A percentile compares a stretch with the other conserved stretches of the same genome.
Evolutionary conservation across 2,797 vertebrate species (phyloP).

Genomic region (Muscicapa comitata): DNA sequence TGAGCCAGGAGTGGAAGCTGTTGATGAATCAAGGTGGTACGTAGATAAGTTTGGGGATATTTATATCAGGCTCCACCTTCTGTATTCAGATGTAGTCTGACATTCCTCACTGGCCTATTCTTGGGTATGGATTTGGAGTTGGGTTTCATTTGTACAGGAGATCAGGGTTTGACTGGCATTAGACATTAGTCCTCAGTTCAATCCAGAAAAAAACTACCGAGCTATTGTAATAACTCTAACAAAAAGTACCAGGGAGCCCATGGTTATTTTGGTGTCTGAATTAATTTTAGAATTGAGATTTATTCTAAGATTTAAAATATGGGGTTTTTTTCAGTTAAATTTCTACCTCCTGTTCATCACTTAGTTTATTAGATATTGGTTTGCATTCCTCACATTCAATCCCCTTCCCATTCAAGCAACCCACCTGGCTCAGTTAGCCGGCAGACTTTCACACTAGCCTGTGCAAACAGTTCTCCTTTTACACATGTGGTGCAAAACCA

Average conservation of each 20-base stretch:
- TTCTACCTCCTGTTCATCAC: neutral
- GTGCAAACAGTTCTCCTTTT: neutral
- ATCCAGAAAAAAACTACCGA: neutral
- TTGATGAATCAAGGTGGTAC: neutral
- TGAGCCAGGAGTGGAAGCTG: neutral
- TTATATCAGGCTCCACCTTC: neutral
- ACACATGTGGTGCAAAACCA: neutral
- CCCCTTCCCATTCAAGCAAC: neutral
- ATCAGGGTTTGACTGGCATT: neutral
- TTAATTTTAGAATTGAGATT: neutral
- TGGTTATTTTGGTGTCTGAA: neutral
- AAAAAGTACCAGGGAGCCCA: neutral
- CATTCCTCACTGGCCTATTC: neutral
- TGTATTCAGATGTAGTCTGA: neutral
- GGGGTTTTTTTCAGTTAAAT: neutral
- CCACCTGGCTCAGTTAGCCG: neutral
- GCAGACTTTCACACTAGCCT: neutral
- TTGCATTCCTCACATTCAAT: neutral
- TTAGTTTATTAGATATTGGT: neutral
- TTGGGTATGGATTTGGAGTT: neutral
- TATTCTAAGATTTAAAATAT: neutral
- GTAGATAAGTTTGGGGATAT: neutral
- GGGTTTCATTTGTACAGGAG: neutral
- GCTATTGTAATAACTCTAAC: neutral
- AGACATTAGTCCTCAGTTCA: neutral